phyloP scores from a whole-genome alignment of 2,797 vertebrate species.

The Potorous gilbertii region DNA sequence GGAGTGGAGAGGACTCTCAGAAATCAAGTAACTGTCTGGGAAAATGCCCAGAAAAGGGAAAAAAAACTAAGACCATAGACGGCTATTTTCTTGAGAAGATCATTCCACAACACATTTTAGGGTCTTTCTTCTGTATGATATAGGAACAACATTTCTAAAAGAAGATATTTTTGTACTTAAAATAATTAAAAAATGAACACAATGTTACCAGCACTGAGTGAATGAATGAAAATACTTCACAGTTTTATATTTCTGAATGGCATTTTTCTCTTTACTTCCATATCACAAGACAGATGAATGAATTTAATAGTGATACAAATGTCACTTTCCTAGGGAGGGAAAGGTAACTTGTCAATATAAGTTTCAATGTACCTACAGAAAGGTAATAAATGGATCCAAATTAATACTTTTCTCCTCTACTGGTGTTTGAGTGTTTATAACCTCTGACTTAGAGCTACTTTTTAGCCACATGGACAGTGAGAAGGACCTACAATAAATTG shows the following conservation, averaged over 20 bases:
- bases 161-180: slow-evolving; percentile 87
- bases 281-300: slow-evolving; percentile 69
- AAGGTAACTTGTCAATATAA: slow-evolving; percentile 39
- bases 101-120: slow-evolving; percentile 68
- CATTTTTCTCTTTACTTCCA: slow-evolving; percentile 76
- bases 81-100: too few species aligned
- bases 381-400: too few species aligned
- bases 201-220: slow-evolving; percentile 96
- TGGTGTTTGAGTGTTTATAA: too few species aligned
- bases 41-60: too few species aligned
- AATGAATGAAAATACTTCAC: slow-evolving; percentile 87
- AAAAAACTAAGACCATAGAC: too few species aligned
- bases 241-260: slow-evolving; percentile 79
- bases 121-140: slow-evolving; percentile 80
- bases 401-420: too few species aligned
- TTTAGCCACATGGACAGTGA: too few species aligned
- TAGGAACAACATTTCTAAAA: slow-evolving; percentile 85
- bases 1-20: too few species aligned
- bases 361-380: slow-evolving; percentile 67
- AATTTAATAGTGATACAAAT: slow-evolving; percentile 65
- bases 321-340: slow-evolving; percentile 66
- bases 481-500: too few species aligned
- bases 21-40: too few species aligned
- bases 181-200: slow-evolving; percentile 84
- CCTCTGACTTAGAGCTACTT: too few species aligned